phyloP scores from a whole-genome alignment of 2,797 vertebrate species.

The Ptychadena robeensis region DNA sequence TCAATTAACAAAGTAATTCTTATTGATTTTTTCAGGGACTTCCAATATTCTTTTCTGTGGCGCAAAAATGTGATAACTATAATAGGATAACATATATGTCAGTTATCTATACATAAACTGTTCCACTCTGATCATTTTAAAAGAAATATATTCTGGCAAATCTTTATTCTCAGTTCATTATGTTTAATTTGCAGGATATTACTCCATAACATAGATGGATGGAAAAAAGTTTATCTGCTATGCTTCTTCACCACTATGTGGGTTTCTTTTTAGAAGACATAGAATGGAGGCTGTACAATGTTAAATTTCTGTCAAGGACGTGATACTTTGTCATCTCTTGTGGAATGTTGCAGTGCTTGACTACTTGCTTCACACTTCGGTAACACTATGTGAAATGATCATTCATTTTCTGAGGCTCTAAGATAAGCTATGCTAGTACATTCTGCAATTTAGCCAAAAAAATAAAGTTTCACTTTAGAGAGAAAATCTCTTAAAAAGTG shows the following conservation, averaged over 20 bases:
- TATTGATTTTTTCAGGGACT: no score
- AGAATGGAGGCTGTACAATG: not conserved
- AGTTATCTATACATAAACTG: not conserved
- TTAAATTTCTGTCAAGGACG: constrained; percentile 45
- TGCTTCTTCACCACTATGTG: not conserved
- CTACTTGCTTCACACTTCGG: constrained; percentile 50
- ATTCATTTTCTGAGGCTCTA: constrained; percentile 58
- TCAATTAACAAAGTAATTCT: no score
- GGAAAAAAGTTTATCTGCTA: constrained; percentile 1
- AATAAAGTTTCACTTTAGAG: constrained; percentile 48
- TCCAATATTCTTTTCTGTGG: no score
- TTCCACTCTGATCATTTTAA: not conserved
- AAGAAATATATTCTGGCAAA: not conserved
- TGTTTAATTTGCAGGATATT: not conserved
- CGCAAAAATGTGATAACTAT: not conserved
- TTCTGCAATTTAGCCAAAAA: constrained; percentile 47
- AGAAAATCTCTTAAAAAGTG: constrained; percentile 57
- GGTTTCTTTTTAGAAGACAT: not conserved
- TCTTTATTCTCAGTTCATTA: not conserved
- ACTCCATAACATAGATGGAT: not conserved
- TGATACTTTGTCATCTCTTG: constrained; percentile 51
- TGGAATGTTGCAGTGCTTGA: constrained; percentile 28
- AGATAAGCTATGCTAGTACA: constrained; percentile 58
- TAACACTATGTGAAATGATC: constrained; percentile 51
- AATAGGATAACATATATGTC: not conserved